Evolutionary conservation across 2,888 invertebrate species (phyloP).

Genomic region (Sinhomidia bicolor): DNA sequence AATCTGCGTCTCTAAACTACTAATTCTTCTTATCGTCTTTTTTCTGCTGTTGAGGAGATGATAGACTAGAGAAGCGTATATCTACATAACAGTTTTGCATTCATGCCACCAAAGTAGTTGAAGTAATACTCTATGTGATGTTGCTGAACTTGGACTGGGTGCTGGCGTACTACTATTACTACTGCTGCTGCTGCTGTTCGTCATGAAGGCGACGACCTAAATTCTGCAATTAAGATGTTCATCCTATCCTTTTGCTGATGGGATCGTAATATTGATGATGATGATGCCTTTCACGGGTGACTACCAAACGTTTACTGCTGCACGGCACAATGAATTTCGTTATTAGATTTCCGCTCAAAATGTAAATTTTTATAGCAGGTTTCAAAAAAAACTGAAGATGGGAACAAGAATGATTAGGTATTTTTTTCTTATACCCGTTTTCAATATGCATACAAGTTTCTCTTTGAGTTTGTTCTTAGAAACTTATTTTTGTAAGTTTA

Average conservation of each 20-base stretch:
- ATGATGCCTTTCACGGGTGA: constrained; percentile 61
- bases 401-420: no score
- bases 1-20: neutral
- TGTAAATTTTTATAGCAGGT: neutral
- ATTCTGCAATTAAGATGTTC: constrained; percentile 63
- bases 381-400: no score
- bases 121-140: no score
- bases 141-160: constrained; percentile 53
- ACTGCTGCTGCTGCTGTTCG: neutral
- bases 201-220: constrained; percentile 40
- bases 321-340: neutral
- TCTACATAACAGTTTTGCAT: neutral
- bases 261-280: constrained; percentile 4
- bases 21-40: no score
- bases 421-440: neutral
- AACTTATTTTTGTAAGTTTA: neutral
- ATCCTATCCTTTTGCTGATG: neutral
- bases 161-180: no score
- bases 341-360: neutral
- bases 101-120: no score
- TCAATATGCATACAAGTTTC: neutral
- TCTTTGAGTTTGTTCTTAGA: neutral
- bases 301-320: neutral
- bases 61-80: neutral
- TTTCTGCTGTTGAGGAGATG: constrained; percentile 5